Percentiles rank a stretch among this genome's conserved stretches.
Conservation (phyloP, 2,888 invertebrate species). For the Eupeodes luniger region DNA sequence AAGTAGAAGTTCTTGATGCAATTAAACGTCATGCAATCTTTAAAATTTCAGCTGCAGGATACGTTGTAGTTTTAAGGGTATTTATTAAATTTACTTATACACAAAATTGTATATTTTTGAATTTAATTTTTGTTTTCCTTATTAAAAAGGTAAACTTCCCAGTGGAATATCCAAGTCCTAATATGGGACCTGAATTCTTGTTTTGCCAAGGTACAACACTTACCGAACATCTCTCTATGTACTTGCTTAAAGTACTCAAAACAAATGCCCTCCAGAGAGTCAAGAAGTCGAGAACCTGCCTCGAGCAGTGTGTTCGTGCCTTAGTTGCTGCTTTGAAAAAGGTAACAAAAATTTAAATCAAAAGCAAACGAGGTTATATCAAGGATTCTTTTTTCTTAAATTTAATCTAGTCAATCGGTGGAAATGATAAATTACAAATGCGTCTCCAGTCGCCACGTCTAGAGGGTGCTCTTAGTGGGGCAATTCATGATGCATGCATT, state of each 20-base stretch:
- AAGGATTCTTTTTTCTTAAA: constrained; percentile 10
- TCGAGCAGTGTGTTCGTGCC: constrained; percentile 93
- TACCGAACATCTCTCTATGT: constrained; percentile 89
- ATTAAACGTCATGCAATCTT: constrained; percentile 85
- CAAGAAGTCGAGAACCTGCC: constrained; percentile 92
- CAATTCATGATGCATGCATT: constrained; percentile 90
- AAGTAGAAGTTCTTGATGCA: constrained; percentile 85
- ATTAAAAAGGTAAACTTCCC: constrained; percentile 89
- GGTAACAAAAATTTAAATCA: constrained; percentile 71
- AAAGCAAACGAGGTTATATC: too few species aligned
- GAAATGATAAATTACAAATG: constrained; percentile 82
- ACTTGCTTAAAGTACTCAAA: constrained; percentile 91
- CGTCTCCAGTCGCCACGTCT: constrained; percentile 83
- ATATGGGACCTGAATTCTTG: constrained; percentile 88
- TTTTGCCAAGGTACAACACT: constrained; percentile 88
- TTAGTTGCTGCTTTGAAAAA: constrained; percentile 87
- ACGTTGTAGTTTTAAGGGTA: constrained; percentile 85
- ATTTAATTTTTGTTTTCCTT: constrained; percentile 80
- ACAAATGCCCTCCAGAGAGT: constrained; percentile 93
- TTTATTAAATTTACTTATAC: too few species aligned
- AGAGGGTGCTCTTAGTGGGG: constrained; percentile 83
- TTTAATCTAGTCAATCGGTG: constrained; percentile 78
- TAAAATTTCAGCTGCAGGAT: constrained; percentile 82
- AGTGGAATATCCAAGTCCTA: constrained; percentile 89
- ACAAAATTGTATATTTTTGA: neutral